These are phyloP conservation scores for Pyxicephalus adspersus DNA, from an alignment of 2,113 vertebrate species.

Conservation along the genomic window DNA sequence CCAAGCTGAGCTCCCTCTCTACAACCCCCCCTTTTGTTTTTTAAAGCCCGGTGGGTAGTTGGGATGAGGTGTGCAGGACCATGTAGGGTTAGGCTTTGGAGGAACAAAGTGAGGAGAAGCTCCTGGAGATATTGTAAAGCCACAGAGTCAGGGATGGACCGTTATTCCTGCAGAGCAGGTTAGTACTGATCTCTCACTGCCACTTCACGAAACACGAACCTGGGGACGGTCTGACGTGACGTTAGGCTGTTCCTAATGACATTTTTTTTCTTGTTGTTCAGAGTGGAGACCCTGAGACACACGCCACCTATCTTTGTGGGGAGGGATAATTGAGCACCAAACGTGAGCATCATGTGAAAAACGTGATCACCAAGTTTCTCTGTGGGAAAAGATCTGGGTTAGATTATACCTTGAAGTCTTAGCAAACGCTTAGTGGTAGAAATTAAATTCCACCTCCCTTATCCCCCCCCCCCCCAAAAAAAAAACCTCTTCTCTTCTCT, in stretches of 20 bases:
- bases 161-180: constrained; percentile 99
- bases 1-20: no score
- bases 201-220: constrained; percentile 99
- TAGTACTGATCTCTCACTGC: constrained; percentile 99
- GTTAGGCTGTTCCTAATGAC: constrained; percentile 99
- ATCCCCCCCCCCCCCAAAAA: constrained; percentile 48
- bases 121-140: constrained; percentile 92
- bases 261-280: constrained; percentile 94
- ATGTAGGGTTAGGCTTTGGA: constrained; percentile 85
- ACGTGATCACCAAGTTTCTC: constrained; percentile 89
- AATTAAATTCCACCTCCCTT: constrained; percentile 84
- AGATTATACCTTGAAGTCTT: constrained; percentile 89
- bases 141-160: constrained; percentile 94
- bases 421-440: constrained; percentile 82
- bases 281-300: constrained; percentile 96
- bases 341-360: constrained; percentile 98
- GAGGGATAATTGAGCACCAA: constrained; percentile 99
- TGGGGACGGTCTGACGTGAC: constrained; percentile 98
- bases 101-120: constrained; percentile 80
- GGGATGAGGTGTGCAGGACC: constrained; percentile 82
- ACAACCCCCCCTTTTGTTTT: constrained; percentile 59
- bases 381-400: constrained; percentile 91
- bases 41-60: constrained; percentile 83
- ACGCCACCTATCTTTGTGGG: constrained; percentile 99
- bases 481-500: constrained; percentile 25